A percentile compares a stretch with the other conserved stretches of the same genome.
Conservation (phyloP, 2,113 vertebrate species). For the Paramisgurnus dabryanus region DNA sequence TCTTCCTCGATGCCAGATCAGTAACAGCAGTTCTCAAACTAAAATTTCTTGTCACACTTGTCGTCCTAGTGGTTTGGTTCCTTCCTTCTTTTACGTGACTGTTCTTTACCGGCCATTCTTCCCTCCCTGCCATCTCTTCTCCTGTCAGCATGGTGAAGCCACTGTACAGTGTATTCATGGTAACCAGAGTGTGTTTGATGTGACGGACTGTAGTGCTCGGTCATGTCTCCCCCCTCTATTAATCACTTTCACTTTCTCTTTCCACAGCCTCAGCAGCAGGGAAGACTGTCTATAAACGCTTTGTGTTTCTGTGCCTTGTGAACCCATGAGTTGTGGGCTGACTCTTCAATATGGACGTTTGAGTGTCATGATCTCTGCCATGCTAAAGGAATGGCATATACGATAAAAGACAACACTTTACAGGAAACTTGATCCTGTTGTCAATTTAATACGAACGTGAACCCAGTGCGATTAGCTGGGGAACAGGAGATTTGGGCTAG, state of each 20-base stretch:
- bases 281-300: conserved; percentile 71
- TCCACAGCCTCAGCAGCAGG: conserved; percentile 75
- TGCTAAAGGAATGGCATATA: conserved; percentile 49
- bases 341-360: conserved; percentile 55
- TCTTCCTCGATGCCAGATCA: conserved; percentile 75
- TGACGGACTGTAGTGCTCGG: conserved; percentile 68
- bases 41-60: conserved; percentile 85
- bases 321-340: conserved; percentile 61
- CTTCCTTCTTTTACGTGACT: conserved; percentile 74
- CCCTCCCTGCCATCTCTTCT: conserved; percentile 80
- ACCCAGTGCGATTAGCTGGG: conserved; percentile 11
- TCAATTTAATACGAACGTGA: conserved; percentile 6
- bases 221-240: conserved; percentile 75
- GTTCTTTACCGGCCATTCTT: conserved; percentile 79
- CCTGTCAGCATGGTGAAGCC: conserved; percentile 83
- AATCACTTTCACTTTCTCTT: conserved; percentile 77
- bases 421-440: conserved; percentile 2
- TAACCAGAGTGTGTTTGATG: conserved; percentile 69
- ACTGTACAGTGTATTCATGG: conserved; percentile 80
- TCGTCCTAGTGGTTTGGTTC: conserved; percentile 81
- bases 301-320: conserved; percentile 71
- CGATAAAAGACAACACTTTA: conserved; percentile 34
- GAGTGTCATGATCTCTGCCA: conserved; percentile 49
- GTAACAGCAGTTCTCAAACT: conserved; percentile 72
- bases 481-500: conserved; percentile 16